A percentile compares a stretch with the other conserved stretches of the same genome.
Conservation (phyloP, 2,888 invertebrate species). For the Linnaemya vulpina region DNA sequence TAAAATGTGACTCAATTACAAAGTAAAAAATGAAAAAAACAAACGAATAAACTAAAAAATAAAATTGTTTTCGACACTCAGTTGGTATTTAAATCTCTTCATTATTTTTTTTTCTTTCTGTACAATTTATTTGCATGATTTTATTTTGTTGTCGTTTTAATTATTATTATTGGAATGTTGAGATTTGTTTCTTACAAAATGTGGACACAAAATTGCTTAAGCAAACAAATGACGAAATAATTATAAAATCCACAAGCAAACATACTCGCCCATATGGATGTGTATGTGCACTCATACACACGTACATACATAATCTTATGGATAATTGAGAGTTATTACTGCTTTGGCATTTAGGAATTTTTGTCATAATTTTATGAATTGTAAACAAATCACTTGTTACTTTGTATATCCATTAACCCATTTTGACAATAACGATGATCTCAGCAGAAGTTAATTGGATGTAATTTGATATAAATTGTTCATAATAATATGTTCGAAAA, state of each 20-base stretch:
- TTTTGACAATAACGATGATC: too few relatives aligned
- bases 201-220: slow-evolving; percentile 8
- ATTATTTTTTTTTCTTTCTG: not conserved
- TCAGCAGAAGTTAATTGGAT: too few relatives aligned
- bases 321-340: not conserved
- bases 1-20: slow-evolving; percentile 58
- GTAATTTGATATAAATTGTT: too few relatives aligned
- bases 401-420: too few relatives aligned
- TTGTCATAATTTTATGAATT: too few relatives aligned
- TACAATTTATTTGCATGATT: slow-evolving; percentile 31
- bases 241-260: not conserved
- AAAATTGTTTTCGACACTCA: slow-evolving; percentile 60
- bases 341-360: not conserved
- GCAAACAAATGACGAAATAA: slow-evolving; percentile 20
- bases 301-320: not conserved
- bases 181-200: slow-evolving; percentile 34
- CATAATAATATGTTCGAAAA: too few relatives aligned
- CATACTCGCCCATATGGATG: too few relatives aligned
- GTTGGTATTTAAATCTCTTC: slow-evolving; percentile 58
- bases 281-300: too few relatives aligned
- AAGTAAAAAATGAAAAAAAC: slow-evolving; percentile 17
- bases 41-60: slow-evolving; percentile 27
- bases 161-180: slow-evolving; percentile 44
- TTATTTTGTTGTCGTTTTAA: slow-evolving; percentile 36
- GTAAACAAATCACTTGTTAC: too few relatives aligned